These are phyloP conservation scores for Grus americana DNA, from an alignment of 2,113 vertebrate genomes.

Conservation along the genomic window DNA sequence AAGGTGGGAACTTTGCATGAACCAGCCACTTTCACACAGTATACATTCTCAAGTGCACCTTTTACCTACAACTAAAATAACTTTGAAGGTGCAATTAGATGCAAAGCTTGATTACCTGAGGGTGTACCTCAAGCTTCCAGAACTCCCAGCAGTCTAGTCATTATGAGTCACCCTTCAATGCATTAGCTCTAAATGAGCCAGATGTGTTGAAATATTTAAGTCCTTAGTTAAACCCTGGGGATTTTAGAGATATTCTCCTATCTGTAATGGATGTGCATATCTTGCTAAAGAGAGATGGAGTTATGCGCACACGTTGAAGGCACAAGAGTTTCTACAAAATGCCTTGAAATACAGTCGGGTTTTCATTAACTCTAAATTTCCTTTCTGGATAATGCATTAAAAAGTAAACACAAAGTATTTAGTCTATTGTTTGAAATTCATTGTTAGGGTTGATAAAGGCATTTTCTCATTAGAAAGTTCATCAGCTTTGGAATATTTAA, in stretches of 20 bases:
- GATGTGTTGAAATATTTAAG: slow-evolving; percentile 50
- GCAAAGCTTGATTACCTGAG: slow-evolving; percentile 43
- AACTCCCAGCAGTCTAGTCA: neutral
- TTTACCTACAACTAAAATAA: neutral
- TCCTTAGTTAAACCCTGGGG: slow-evolving; percentile 2
- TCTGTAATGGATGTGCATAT: neutral
- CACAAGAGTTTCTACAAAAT: neutral
- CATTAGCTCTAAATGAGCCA: slow-evolving; percentile 31
- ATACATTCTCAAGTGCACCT: neutral
- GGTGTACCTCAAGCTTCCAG: slow-evolving; percentile 16
- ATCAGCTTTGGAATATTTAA: neutral
- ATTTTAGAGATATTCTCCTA: neutral
- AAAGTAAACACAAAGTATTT: neutral
- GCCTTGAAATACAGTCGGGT: neutral
- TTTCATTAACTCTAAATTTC: neutral
- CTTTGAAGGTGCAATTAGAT: slow-evolving; percentile 30
- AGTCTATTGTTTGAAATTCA: neutral
- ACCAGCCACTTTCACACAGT: neutral
- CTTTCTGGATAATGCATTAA: neutral
- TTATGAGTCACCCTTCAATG: slow-evolving; percentile 44
- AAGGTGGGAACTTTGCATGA: neutral
- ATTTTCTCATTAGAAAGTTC: neutral
- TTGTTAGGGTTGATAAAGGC: neutral
- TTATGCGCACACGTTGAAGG: neutral
- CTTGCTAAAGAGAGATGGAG: neutral